Evolutionary conservation across 37 sponge, comb jelly and placozoan genomes (phyloP).

Genomic region (Axinella damicornis): DNA sequence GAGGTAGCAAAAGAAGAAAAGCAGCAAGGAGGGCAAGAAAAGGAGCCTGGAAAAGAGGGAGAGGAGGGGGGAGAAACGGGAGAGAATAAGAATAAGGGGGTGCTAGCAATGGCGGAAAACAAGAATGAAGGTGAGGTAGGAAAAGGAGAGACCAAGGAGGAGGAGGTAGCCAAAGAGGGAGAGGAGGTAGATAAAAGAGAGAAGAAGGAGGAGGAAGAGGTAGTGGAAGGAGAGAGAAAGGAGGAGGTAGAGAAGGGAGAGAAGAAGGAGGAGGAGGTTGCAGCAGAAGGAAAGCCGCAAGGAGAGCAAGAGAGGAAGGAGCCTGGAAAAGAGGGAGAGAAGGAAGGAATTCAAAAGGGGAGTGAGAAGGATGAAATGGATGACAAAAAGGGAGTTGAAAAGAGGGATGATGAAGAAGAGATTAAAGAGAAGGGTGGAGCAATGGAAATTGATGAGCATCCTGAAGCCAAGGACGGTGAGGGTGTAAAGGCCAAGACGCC

Average conservation of each 20-base stretch:
- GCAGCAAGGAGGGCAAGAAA: not conserved
- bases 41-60: not conserved
- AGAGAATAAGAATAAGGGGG: not conserved
- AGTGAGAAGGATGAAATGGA: not conserved
- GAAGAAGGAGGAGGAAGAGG: no score
- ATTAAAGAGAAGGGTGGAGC: slow-evolving; percentile 16
- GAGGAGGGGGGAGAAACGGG: not conserved
- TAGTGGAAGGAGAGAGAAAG: no score
- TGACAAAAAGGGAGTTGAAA: not conserved
- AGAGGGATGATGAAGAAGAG: not conserved
- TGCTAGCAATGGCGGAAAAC: not conserved
- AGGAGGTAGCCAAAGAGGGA: no score
- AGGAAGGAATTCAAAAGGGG: not conserved
- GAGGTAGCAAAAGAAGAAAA: slow-evolving; percentile 11
- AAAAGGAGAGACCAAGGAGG: no score
- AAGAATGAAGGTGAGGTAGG: not conserved
- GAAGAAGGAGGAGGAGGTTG: slow-evolving; percentile 7
- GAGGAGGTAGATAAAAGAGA: no score
- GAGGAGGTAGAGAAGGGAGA: not conserved
- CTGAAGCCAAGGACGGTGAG: not conserved
- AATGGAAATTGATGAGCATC: slow-evolving; percentile 22
- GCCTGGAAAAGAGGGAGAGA: not conserved
- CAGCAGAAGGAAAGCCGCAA: no score
- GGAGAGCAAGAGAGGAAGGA: slow-evolving; percentile 1
- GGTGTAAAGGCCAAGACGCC: not conserved